These are phyloP conservation scores for Capitella teleta DNA, from an alignment of 1,140 invertebrate species.

Conservation along the genomic window DNA sequence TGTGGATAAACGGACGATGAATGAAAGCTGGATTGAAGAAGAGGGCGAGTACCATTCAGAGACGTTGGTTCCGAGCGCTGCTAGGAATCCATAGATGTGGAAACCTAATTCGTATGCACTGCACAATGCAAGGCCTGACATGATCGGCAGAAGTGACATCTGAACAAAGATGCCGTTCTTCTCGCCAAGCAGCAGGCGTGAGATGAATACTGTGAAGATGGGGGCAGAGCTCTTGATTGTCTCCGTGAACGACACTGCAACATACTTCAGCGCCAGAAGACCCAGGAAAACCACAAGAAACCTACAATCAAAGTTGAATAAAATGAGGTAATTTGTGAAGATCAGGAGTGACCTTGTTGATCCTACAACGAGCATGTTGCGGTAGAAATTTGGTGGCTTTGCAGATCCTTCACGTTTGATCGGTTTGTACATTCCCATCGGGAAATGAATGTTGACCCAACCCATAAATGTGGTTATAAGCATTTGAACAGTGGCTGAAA, in stretches of 20 bases:
- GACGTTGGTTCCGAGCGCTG: constrained; percentile 68
- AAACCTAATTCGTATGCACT: constrained; percentile 73
- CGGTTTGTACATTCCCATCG: constrained; percentile 48
- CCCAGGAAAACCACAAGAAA: constrained; percentile 65
- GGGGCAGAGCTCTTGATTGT: constrained; percentile 78
- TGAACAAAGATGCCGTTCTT: constrained; percentile 62
- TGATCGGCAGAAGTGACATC: constrained; percentile 70
- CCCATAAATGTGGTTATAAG: constrained; percentile 64
- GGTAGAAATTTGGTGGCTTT: constrained; percentile 59
- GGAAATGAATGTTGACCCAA: constrained; percentile 61
- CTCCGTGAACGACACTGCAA: constrained; percentile 75
- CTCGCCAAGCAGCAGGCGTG: constrained; percentile 56
- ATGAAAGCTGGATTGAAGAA: neutral
- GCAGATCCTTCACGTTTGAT: constrained; percentile 47
- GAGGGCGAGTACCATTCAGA: constrained; percentile 77
- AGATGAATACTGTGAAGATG: constrained; percentile 69
- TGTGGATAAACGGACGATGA: constrained; percentile 25
- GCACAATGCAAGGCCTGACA: constrained; percentile 70
- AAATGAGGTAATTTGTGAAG: neutral
- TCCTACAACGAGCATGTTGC: constrained; percentile 44
- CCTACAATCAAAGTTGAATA: constrained; percentile 38
- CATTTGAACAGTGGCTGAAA: constrained; percentile 54
- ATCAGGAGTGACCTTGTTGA: neutral
- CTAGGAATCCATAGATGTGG: constrained; percentile 62
- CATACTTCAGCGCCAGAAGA: constrained; percentile 67